phyloP scores from a whole-genome alignment of 2,888 invertebrate species.

The Danaus chrysippus region DNA sequence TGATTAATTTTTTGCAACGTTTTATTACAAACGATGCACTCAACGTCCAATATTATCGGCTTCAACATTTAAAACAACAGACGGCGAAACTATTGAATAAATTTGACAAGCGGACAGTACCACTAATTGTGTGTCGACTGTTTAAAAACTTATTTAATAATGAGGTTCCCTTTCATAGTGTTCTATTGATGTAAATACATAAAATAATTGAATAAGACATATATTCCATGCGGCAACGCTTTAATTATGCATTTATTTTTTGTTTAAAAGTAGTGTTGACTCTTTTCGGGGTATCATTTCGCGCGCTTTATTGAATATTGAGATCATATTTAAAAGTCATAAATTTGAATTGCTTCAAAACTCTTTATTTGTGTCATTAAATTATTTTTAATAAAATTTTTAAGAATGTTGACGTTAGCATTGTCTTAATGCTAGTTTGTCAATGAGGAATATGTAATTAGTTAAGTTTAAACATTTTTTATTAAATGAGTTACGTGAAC shows the following conservation, averaged over 20 bases:
- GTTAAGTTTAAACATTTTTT: background rate
- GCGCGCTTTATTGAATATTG: background rate
- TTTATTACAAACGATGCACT: constrained; percentile 76
- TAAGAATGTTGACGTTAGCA: background rate
- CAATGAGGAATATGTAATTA: background rate
- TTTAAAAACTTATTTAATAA: constrained; percentile 39
- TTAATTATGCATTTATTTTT: constrained; percentile 14
- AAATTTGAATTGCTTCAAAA: background rate
- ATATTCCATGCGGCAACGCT: constrained; percentile 38
- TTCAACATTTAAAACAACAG: constrained; percentile 75
- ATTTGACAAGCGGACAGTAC: constrained; percentile 48
- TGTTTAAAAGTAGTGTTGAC: background rate
- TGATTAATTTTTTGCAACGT: constrained; percentile 72
- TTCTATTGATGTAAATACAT: constrained; percentile 30
- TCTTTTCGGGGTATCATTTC: background rate
- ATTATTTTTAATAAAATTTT: background rate
- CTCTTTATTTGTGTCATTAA: background rate
- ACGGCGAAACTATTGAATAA: constrained; percentile 36
- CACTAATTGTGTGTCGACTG: constrained; percentile 39
- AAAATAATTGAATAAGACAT: constrained; percentile 36
- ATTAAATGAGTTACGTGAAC: too few relatives aligned
- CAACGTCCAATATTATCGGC: constrained; percentile 70
- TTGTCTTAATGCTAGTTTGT: constrained; percentile 4
- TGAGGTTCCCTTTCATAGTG: constrained; percentile 41
- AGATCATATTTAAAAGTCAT: background rate